A percentile compares a stretch with the other conserved stretches of the same genome.
These are phyloP conservation scores for Tolmerus cingulatus DNA, from an alignment of 2,888 invertebrate species.

Conservation along the genomic window DNA sequence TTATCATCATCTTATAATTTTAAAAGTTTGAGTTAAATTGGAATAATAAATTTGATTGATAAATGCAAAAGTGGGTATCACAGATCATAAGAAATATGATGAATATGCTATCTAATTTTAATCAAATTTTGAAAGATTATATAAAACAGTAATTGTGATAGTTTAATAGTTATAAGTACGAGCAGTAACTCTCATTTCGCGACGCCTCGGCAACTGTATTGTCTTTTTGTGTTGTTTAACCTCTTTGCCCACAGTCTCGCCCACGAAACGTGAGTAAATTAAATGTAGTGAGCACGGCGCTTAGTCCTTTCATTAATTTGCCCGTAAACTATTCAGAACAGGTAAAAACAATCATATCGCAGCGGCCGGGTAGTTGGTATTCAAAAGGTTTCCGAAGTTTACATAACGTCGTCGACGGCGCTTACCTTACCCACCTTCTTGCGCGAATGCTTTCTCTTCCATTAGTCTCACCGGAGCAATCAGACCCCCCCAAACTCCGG, in stretches of 20 bases:
- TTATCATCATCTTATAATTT: too few relatives aligned
- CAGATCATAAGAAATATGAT: too few relatives aligned
- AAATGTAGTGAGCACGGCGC: slow-evolving; percentile 12
- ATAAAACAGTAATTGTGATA: background rate
- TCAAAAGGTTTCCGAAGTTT: slow-evolving; percentile 31
- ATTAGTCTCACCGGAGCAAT: background rate
- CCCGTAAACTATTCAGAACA: slow-evolving; percentile 27
- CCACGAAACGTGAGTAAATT: slow-evolving; percentile 21
- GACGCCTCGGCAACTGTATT: background rate
- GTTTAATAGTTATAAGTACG: background rate
- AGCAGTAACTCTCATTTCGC: background rate
- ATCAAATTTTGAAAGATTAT: background rate
- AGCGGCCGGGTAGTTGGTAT: background rate
- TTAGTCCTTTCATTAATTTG: slow-evolving; percentile 21
- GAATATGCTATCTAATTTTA: too few relatives aligned
- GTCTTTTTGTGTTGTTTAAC: background rate
- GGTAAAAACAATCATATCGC: slow-evolving; percentile 30
- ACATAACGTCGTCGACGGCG: background rate
- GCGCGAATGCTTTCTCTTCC: slow-evolving; percentile 21
- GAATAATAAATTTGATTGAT: too few relatives aligned
- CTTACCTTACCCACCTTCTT: background rate
- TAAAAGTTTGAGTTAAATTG: too few relatives aligned
- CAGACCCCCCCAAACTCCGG: background rate
- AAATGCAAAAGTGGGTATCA: too few relatives aligned
- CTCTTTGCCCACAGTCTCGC: background rate